Evolutionary conservation across 1,140 invertebrate genomes (phyloP), one percentile per base, ranked within the genome.

Genomic region (Rhynchophorus ferrugineus): DNA sequence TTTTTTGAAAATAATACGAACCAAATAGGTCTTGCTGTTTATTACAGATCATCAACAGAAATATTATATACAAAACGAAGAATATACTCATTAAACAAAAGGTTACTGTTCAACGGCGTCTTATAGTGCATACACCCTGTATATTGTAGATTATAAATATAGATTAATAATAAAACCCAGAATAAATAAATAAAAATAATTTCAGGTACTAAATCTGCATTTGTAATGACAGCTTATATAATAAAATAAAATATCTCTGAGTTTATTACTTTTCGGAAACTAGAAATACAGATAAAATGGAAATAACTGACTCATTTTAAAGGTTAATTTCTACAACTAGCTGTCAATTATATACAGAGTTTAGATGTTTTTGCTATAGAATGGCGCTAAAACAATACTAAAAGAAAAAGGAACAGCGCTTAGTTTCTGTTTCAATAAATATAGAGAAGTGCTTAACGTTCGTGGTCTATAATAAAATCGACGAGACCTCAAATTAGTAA

Each of bases 351-450:
- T n/a, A n/a, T n/a, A n/a, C n/a, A n/a, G n/a, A n/a, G n/a, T n/a
- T n/a, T n/a, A n/a, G n/a, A n/a, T n/a, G n/a, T n/a, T n/a, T n/a
- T n/a, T n/a, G n/a, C n/a, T n/a, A n/a, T n/a, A n/a, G n/a, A n/a
- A n/a, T n/a, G n/a, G n/a, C n/a, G n/a, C n/a, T n/a, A n/a, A n/a
- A n/a, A n/a, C n/a, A n/a, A n/a, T n/a, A n/a, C n/a, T n/a, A n/a
- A 29, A 6, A 11, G 24, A 29, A 29, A 29, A 11, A 5, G 11
- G 11, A 29, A 48, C 45, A 24, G 17, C 34, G 45, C 45, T 18
- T 48, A 48, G 37, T 48, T 48, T 48, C 38, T 13, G 5, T 33
- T 48, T 48, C 34, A 48, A 48, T 48, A 48, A 48, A 48, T 48
- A 48, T 48, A 39, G 45, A 38, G 16, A 14, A 48, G 38, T 44